Evolutionary conservation across 2,888 invertebrate species (phyloP).

Genomic region (Trichogramma evanescens): DNA sequence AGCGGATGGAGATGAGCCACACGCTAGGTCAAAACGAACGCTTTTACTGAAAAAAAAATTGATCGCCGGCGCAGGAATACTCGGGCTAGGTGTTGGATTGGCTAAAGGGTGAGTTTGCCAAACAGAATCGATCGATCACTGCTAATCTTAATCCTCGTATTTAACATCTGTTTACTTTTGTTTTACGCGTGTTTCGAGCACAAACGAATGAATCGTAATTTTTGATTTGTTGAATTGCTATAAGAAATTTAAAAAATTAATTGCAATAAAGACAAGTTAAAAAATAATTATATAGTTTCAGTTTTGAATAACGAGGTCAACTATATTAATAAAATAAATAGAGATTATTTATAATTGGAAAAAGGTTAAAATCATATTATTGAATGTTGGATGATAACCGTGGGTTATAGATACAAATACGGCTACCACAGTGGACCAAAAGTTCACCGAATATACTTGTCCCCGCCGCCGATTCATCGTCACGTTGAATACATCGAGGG

Average conservation of each 20-base stretch:
- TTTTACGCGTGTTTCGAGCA: neutral
- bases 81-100: conserved; percentile 41
- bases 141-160: neutral
- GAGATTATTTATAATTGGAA: no score
- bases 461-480: conserved; percentile 33
- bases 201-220: neutral
- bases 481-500: conserved; percentile 43
- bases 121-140: neutral
- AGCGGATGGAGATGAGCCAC: conserved; percentile 20
- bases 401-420: conserved; percentile 34
- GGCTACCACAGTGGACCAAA: conserved; percentile 36
- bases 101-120: conserved; percentile 36
- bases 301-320: no score
- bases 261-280: neutral
- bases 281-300: neutral
- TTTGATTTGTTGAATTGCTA: neutral
- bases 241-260: neutral
- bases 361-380: no score
- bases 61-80: conserved; percentile 37
- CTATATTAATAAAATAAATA: no score
- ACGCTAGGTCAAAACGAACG: conserved; percentile 37
- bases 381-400: no score
- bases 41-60: conserved; percentile 41
- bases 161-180: neutral
- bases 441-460: conserved; percentile 40